Evolutionary conservation across 2,888 invertebrate species (phyloP).

Genomic region (Amiota mariae): DNA sequence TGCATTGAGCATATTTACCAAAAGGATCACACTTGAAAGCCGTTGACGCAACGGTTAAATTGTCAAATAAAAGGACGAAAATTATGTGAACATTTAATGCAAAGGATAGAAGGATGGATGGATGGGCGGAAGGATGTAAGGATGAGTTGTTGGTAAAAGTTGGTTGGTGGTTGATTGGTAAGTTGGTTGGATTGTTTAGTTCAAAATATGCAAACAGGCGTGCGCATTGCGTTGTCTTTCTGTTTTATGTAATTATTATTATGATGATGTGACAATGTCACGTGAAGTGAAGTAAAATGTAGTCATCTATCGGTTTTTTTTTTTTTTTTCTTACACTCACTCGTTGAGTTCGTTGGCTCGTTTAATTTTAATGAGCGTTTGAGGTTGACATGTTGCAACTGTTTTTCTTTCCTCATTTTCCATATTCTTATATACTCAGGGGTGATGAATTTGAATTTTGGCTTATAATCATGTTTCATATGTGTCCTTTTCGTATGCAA

Average conservation of each 20-base stretch:
- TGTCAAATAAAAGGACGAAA: slow-evolving; percentile 39
- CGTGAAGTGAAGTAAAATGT: slow-evolving; percentile 40
- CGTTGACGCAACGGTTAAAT: slow-evolving; percentile 59
- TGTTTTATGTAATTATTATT: slow-evolving; percentile 9
- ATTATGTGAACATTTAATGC: slow-evolving; percentile 28
- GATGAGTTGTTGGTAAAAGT: background rate
- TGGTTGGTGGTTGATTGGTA: slow-evolving; percentile 9
- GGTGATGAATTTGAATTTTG: slow-evolving; percentile 50
- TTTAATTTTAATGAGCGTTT: slow-evolving; percentile 67
- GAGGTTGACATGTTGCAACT: slow-evolving; percentile 54
- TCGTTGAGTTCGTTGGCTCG: slow-evolving; percentile 58
- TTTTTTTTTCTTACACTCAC: background rate
- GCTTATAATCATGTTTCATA: background rate
- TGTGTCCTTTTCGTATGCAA: slow-evolving; percentile 43
- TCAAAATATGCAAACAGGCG: slow-evolving; percentile 28
- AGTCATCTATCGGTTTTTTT: background rate
- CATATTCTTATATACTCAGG: background rate
- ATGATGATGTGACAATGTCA: slow-evolving; percentile 49
- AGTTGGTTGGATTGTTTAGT: no score
- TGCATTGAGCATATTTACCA: slow-evolving; percentile 52
- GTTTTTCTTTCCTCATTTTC: slow-evolving; percentile 52
- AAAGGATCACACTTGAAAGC: slow-evolving; percentile 62
- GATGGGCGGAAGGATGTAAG: background rate
- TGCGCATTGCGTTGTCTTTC: slow-evolving; percentile 36
- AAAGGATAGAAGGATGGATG: background rate